These are phyloP conservation scores for Paradoxurus hermaphroditus DNA, from an alignment of 2,113 vertebrate genomes.

Conservation along the genomic window DNA sequence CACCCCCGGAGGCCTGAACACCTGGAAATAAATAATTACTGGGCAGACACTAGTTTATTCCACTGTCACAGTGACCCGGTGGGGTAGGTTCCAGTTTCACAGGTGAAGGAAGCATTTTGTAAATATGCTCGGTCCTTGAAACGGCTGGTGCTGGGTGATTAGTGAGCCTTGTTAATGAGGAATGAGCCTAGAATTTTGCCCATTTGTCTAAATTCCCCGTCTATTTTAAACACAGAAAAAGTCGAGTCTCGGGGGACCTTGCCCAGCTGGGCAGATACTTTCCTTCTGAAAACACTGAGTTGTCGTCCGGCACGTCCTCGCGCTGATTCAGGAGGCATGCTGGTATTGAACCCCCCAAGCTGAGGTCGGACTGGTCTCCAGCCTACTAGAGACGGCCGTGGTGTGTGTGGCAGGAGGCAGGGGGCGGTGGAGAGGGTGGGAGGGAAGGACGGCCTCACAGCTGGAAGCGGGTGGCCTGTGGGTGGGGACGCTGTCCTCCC, in stretches of 20 bases:
- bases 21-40: not conserved
- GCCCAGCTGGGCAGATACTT: not conserved
- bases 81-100: not conserved
- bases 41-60: not conserved
- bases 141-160: not conserved
- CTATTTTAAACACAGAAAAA: not conserved
- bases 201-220: not conserved
- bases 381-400: rapidly evolving
- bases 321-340: not conserved
- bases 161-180: not conserved
- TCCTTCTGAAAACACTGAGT: not conserved
- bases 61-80: not conserved
- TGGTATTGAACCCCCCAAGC: not conserved
- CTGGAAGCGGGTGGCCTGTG: not conserved
- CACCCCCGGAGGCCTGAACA: not conserved
- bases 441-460: rapidly evolving
- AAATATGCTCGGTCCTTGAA: not conserved
- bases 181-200: not conserved
- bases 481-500: not conserved
- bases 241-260: not conserved
- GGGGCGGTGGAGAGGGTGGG: not conserved
- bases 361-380: rapidly evolving
- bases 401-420: not conserved
- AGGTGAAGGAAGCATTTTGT: not conserved
- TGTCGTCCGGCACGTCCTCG: not conserved